phyloP scores from a whole-genome alignment of 2,113 vertebrate genomes.

The Falcunculus frontatus region DNA sequence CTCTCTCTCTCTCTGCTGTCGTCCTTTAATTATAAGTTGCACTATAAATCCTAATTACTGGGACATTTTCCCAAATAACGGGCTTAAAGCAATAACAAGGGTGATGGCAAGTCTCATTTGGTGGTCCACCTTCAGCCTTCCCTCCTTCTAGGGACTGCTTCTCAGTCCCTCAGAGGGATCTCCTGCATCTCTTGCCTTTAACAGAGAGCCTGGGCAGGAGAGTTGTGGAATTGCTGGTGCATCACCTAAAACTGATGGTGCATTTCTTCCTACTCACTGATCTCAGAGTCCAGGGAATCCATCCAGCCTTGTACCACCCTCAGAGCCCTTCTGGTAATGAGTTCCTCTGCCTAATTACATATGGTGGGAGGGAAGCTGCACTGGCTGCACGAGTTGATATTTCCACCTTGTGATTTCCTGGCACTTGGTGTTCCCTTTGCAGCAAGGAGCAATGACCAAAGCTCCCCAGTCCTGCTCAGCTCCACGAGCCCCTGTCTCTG shows the following conservation, averaged over 20 bases:
- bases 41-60: neutral
- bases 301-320: neutral
- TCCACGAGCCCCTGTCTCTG: neutral
- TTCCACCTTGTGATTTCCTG: neutral
- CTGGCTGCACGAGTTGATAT: neutral
- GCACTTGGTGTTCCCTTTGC: neutral
- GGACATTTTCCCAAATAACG: neutral
- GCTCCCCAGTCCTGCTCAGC: neutral
- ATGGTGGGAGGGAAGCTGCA: neutral
- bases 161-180: neutral
- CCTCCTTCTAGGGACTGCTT: neutral
- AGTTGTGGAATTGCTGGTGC: neutral
- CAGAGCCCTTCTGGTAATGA: neutral
- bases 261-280: neutral
- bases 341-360: neutral
- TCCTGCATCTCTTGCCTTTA: neutral
- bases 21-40: neutral
- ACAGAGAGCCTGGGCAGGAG: neutral
- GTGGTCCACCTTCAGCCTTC: neutral
- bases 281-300: neutral
- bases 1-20: neutral
- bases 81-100: neutral
- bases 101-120: neutral
- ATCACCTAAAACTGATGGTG: neutral
- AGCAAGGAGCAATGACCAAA: neutral